phyloP scores from a whole-genome alignment of 2,888 invertebrate genomes.

The Melinopterus prodromus region DNA sequence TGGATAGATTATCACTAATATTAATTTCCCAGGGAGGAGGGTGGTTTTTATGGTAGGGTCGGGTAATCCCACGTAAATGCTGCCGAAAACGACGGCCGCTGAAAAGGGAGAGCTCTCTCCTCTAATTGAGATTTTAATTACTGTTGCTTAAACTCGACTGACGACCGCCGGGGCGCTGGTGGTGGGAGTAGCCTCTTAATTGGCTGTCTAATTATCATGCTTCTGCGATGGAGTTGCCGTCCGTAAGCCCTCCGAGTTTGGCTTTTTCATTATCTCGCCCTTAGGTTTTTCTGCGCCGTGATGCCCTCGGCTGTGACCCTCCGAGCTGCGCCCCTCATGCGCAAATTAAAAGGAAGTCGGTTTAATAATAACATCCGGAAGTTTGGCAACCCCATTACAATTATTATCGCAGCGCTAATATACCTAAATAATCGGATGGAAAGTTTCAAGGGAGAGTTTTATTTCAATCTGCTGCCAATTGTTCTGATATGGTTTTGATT shows the following conservation, averaged over 20 bases:
- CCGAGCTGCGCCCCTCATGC: background rate
- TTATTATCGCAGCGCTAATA: background rate
- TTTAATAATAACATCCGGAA: background rate
- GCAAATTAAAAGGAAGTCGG: background rate
- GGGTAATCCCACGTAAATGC: background rate
- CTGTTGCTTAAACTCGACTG: slow-evolving; percentile 9
- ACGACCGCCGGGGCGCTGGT: background rate
- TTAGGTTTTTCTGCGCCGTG: background rate
- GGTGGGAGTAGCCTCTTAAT: background rate
- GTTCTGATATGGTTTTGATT: too few species aligned
- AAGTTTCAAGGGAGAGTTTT: too few species aligned
- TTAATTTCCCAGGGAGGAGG: background rate
- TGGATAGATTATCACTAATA: background rate
- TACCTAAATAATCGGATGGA: too few species aligned
- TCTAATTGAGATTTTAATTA: slow-evolving; percentile 24
- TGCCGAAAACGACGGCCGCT: background rate
- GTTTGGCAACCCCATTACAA: background rate
- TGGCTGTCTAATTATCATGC: slow-evolving; percentile 4
- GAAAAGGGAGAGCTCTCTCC: background rate
- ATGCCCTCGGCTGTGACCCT: background rate
- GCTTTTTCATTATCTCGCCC: background rate
- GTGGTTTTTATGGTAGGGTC: background rate
- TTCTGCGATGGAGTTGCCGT: slow-evolving; percentile 4
- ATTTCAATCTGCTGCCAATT: too few species aligned
- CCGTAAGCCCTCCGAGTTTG: background rate